Evolutionary conservation across 2,888 invertebrate genomes (phyloP).

Genomic region (Leucoptera coffeella): DNA sequence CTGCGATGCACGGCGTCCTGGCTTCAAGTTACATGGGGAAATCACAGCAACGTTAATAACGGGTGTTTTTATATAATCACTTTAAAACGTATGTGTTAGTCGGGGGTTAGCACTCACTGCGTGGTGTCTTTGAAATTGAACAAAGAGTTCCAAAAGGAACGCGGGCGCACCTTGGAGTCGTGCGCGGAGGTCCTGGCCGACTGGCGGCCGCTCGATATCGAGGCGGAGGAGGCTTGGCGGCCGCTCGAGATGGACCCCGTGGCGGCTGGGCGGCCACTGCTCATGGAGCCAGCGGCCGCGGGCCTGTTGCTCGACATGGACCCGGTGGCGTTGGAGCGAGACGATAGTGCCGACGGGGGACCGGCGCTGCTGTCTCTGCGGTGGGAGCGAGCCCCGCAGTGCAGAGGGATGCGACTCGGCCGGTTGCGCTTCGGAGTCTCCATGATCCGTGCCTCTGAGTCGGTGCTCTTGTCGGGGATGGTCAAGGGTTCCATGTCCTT

Average conservation of each 20-base stretch:
- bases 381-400: slow-evolving; percentile 19
- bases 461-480: slow-evolving; percentile 43
- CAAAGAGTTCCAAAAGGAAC: slow-evolving; percentile 60
- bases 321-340: slow-evolving; percentile 4
- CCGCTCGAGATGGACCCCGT: no score
- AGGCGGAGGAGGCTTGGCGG: no score
- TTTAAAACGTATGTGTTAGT: no score
- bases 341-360: slow-evolving; percentile 6
- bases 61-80: no score
- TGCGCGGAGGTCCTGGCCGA: slow-evolving; percentile 22
- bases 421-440: slow-evolving; percentile 29
- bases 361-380: slow-evolving; percentile 26
- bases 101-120: neutral
- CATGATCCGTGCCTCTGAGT: slow-evolving; percentile 58
- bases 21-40: slow-evolving; percentile 11
- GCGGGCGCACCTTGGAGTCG: slow-evolving; percentile 65
- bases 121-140: slow-evolving; percentile 18
- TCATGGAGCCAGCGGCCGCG: slow-evolving; percentile 18
- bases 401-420: slow-evolving; percentile 67
- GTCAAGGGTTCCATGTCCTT: slow-evolving; percentile 38
- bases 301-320: slow-evolving; percentile 10
- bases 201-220: slow-evolving; percentile 26
- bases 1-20: slow-evolving; percentile 11
- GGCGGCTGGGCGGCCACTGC: slow-evolving; percentile 17
- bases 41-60: slow-evolving; percentile 6